These are phyloP conservation scores for Periophthalmodon schlosseri DNA, from an alignment of 2,113 vertebrate species.

Conservation along the genomic window DNA sequence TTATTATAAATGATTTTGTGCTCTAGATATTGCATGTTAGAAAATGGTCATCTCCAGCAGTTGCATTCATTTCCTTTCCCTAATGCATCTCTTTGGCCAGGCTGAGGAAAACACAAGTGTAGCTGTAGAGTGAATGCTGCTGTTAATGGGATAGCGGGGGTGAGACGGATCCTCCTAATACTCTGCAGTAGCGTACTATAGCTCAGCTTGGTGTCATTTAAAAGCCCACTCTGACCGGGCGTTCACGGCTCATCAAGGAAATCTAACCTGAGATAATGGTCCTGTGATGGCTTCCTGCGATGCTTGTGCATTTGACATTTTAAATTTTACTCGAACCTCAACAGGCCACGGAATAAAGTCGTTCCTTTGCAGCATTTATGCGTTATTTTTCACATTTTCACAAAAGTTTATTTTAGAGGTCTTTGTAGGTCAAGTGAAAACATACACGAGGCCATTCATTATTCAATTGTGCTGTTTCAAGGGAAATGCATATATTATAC, in stretches of 20 bases:
- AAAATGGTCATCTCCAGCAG: constrained; percentile 28
- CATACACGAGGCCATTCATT: neutral
- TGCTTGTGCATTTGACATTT: constrained; percentile 22
- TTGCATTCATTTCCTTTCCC: constrained; percentile 62
- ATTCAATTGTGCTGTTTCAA: neutral
- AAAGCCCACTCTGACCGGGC: constrained; percentile 48
- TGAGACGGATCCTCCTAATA: constrained; percentile 69
- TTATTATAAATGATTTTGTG: neutral
- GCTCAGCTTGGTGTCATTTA: constrained; percentile 60
- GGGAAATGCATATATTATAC: neutral
- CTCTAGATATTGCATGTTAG: neutral
- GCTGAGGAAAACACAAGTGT: constrained; percentile 41
- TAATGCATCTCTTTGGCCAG: constrained; percentile 57
- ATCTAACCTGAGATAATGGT: constrained; percentile 47
- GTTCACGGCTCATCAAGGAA: constrained; percentile 57
- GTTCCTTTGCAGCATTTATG: constrained; percentile 5
- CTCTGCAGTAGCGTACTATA: constrained; percentile 29
- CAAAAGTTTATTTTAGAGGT: neutral
- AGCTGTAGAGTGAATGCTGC: constrained; percentile 51
- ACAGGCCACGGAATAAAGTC: constrained; percentile 21
- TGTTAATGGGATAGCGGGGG: constrained; percentile 69
- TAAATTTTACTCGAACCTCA: constrained; percentile 20
- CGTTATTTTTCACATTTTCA: constrained; percentile 17
- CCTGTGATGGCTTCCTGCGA: constrained; percentile 4
- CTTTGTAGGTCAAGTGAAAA: neutral